Base-by-base conservation (phyloP, 2,113 vertebrate genomes). In the Rhea pennata region DNA sequence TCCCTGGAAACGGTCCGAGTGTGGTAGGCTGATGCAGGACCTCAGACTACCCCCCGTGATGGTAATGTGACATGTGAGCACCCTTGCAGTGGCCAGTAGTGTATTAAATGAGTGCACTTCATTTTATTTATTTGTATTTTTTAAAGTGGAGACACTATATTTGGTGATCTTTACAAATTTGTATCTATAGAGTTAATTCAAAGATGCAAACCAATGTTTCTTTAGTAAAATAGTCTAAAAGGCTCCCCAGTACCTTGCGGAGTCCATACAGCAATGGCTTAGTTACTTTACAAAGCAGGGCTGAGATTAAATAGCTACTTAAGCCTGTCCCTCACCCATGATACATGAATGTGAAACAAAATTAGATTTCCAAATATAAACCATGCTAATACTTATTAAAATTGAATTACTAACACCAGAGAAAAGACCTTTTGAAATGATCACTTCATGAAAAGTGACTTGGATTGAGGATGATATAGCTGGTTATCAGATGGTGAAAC, bases 51-150 rank as follows among this genome's bases (percentile, higher is more conserved):
- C 36, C 54, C 76, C 26, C 56, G 40, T n/a, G 2, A 26, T 3
- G 6, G n/a, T 3, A 36, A 5, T 1, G 24, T 19, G 56, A 54
- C 54, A 61, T 12, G 8, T 1, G 1, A 39, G 67, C 51, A 53
- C 53, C 48, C 50, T 54, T 4, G 1, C 44, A 0, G 50, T 12
- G 61, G 21, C 36, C 44, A 2, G 13, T 39, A 5, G 29, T 15
- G 44, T 23, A 31, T 19, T 58, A 23, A 36, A 10, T 40, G 81
- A 8, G 42, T n/a, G 22, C 11, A 26, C 12, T n/a, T 31, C 71
- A 6, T 46, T 46, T 46, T 46, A 5, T 46, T 46, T 46, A 15
- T 78, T 33, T 67, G 40, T 21, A 15, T 51, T 77, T 72, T 17
- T 78, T 27, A 51, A 40, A 75, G 67, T 67, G 72, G 40, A 87